These are phyloP conservation scores for Daphoenositta chrysoptera DNA, from an alignment of 2,113 vertebrate genomes.

Conservation along the genomic window DNA sequence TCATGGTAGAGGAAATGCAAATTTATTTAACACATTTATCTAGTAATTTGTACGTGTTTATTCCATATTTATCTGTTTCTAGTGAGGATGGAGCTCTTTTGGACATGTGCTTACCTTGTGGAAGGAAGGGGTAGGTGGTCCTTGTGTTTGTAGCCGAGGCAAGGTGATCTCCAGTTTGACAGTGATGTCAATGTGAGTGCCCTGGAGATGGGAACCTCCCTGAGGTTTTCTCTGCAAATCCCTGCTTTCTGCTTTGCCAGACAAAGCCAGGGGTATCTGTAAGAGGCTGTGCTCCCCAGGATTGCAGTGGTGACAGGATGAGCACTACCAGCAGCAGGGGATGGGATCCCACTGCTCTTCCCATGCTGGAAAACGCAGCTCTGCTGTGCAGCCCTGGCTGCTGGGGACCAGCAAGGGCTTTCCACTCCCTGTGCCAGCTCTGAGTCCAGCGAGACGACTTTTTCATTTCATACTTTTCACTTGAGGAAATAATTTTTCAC, in stretches of 20 bases:
- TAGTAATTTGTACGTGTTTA: not conserved
- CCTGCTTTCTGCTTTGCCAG: not conserved
- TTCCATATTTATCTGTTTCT: not conserved
- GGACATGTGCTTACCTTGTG: not conserved
- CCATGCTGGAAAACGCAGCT: not conserved
- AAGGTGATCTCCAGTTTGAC: not conserved
- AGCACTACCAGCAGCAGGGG: not conserved
- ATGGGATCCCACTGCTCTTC: not conserved
- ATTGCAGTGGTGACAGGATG: not conserved
- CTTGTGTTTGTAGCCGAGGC: not conserved
- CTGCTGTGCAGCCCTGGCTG: not conserved
- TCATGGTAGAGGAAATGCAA: not conserved
- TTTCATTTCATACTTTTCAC: not conserved
- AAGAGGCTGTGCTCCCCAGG: not conserved
- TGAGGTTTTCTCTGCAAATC: not conserved
- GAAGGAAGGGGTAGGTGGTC: not conserved
- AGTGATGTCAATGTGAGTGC: rapidly evolving
- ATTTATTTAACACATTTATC: not conserved
- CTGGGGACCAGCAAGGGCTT: not conserved
- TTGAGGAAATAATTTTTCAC: not conserved
- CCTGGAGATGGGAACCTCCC: not conserved
- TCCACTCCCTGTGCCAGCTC: not conserved
- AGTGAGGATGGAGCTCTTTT: not conserved
- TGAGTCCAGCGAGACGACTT: not conserved
- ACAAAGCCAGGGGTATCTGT: not conserved